A percentile compares a stretch with the other conserved stretches of the same genome.
phyloP scores from a whole-genome alignment of 2,113 vertebrate species.

The Cariama cristata region DNA sequence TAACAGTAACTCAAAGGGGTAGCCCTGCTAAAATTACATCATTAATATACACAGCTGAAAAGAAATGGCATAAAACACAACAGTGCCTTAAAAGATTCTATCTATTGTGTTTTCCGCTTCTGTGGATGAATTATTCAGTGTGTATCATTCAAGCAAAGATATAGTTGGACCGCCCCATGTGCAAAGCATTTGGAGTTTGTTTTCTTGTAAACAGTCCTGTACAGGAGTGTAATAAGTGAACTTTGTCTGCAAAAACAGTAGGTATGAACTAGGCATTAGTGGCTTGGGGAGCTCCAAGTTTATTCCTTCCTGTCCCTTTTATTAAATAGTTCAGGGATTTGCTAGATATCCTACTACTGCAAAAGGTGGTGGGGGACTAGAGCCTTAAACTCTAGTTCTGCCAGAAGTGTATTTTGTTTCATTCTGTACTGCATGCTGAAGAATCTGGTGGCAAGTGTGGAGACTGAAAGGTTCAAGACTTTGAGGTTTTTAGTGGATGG shows the following conservation, averaged over 20 bases:
- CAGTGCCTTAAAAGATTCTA: background rate
- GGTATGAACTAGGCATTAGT: background rate
- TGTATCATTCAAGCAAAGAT: background rate
- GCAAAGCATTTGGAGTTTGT: background rate
- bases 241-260: background rate
- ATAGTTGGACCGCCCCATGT: background rate
- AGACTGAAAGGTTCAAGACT: background rate
- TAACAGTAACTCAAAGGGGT: slow-evolving; percentile 59
- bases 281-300: background rate
- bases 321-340: background rate
- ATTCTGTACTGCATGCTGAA: background rate
- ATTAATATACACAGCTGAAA: slow-evolving; percentile 60
- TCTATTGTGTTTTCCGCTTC: background rate
- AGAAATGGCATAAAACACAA: slow-evolving; percentile 32
- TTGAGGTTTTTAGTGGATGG: background rate
- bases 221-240: background rate
- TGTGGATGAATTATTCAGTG: background rate
- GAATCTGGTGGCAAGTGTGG: background rate
- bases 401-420: background rate
- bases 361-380: background rate
- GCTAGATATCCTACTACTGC: background rate
- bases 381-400: background rate
- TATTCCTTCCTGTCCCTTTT: background rate
- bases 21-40: slow-evolving; percentile 75
- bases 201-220: background rate